phyloP scores from a whole-genome alignment of 2,797 vertebrate species.

The Aselliscus stoliczkanus region DNA sequence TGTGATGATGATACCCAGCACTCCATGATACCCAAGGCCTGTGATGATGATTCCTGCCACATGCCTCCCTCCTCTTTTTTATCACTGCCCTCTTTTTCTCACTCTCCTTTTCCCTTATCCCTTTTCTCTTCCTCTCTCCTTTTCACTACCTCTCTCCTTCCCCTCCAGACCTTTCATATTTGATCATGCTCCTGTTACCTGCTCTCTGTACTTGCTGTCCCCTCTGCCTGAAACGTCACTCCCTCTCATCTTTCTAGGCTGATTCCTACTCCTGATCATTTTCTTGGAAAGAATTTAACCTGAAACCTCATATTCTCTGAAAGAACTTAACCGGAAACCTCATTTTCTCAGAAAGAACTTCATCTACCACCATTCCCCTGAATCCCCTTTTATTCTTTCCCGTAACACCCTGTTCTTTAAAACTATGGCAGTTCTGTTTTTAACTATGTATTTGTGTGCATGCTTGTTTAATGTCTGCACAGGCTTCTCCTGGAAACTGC shows the following conservation, averaged over 20 bases:
- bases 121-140: not conserved
- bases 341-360: not conserved
- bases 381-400: not conserved
- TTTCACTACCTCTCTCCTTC: not conserved
- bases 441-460: not conserved
- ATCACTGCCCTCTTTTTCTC: not conserved
- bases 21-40: no score
- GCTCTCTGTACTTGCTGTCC: not conserved
- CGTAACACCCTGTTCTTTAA: not conserved
- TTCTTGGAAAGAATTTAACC: not conserved
- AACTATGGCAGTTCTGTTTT: not conserved
- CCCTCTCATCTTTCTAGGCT: not conserved
- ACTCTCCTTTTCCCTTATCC: not conserved
- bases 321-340: not conserved
- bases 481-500: not conserved
- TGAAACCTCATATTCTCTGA: not conserved
- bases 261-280: not conserved
- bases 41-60: not conserved
- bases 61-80: not conserved
- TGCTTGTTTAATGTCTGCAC: not conserved
- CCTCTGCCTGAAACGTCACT: not conserved
- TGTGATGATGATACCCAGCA: not conserved
- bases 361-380: not conserved
- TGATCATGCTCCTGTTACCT: not conserved
- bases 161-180: not conserved